A percentile compares a stretch with the other conserved stretches of the same genome.
Conservation (phyloP, 2,113 vertebrate species). For the Cochlearius cochlearius region DNA sequence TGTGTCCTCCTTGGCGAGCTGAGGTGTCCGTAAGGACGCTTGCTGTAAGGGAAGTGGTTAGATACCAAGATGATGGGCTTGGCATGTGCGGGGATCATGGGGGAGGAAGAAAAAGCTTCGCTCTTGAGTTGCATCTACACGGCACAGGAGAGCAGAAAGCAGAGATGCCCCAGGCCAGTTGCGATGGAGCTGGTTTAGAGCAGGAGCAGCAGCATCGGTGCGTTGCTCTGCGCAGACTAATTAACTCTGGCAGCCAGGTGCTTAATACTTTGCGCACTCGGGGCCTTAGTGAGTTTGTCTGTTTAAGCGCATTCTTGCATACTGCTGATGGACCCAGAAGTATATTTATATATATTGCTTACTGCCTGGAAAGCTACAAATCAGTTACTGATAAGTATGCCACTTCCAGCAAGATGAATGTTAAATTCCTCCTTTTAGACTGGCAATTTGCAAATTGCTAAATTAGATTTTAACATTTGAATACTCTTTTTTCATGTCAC, state of each 20-base stretch:
- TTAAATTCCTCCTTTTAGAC: slow-evolving; percentile 52
- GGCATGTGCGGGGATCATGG: accelerated
- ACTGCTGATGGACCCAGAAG: slow-evolving; percentile 32
- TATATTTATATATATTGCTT: slow-evolving; percentile 46
- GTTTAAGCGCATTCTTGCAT: slow-evolving; percentile 28
- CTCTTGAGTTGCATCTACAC: background rate
- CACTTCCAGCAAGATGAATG: slow-evolving; percentile 50
- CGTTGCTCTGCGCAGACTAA: background rate
- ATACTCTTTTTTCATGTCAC: background rate
- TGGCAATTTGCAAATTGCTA: slow-evolving; percentile 30
- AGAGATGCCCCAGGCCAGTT: background rate
- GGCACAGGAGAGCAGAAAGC: background rate
- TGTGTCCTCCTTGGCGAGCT: background rate
- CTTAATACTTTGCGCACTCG: background rate
- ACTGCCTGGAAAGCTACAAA: slow-evolving; percentile 55
- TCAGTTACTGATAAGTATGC: slow-evolving; percentile 39
- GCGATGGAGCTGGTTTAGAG: background rate
- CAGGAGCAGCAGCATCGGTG: background rate
- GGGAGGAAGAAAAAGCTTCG: background rate
- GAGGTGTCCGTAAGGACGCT: background rate
- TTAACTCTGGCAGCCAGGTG: slow-evolving; percentile 45
- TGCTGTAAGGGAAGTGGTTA: background rate
- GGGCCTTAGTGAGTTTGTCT: background rate
- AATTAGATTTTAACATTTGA: slow-evolving; percentile 30
- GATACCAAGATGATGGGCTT: background rate